Evolutionary conservation across 2,113 vertebrate species (phyloP).

Genomic region (Pollimyrus isidori): DNA sequence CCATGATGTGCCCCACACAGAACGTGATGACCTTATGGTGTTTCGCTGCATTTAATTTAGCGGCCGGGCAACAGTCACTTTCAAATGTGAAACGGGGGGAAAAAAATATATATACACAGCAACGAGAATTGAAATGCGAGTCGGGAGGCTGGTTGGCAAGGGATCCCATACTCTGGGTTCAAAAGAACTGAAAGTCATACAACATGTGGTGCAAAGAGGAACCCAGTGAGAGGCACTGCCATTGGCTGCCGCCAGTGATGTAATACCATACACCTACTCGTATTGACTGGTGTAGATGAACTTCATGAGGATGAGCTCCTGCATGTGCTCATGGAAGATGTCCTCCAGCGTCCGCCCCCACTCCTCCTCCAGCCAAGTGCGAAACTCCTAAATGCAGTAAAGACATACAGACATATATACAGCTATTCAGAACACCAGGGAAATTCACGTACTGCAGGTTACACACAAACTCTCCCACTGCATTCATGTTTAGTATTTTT

Average conservation of each 20-base stretch:
- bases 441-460: not conserved
- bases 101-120: not conserved
- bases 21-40: not conserved
- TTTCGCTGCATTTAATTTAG: not conserved
- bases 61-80: not conserved
- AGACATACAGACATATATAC: not conserved
- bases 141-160: not conserved
- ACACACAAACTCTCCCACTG: not conserved
- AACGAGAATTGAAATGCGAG: not conserved
- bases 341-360: slow-evolving; percentile 95
- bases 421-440: not conserved
- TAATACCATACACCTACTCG: slow-evolving; percentile 66
- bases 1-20: not conserved
- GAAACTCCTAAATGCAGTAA: slow-evolving; percentile 75
- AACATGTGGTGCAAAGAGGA: not conserved
- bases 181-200: not conserved
- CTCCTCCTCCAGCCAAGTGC: slow-evolving; percentile 93
- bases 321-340: slow-evolving; percentile 80
- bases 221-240: not conserved
- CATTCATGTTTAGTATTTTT: not conserved
- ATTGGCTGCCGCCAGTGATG: not conserved
- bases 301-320: slow-evolving; percentile 98
- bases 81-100: not conserved
- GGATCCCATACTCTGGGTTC: not conserved
- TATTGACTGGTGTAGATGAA: slow-evolving; percentile 99